Percentiles rank a stretch among this genome's conserved stretches.
phyloP scores from a whole-genome alignment of 1,140 invertebrate species.

The Drosophila prosaltans region DNA sequence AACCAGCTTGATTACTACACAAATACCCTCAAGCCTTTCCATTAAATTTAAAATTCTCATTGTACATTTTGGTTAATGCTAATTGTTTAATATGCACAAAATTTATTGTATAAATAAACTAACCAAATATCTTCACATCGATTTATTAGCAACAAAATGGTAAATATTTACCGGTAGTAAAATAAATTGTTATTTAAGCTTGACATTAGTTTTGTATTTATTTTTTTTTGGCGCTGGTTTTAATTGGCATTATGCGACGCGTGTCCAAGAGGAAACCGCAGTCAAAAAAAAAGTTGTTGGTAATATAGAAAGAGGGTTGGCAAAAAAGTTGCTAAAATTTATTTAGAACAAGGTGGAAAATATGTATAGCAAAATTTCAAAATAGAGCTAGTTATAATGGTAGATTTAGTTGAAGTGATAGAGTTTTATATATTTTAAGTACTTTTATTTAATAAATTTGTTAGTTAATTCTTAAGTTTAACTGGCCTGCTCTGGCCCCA shows the following conservation, averaged over 20 bases:
- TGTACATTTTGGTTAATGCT: neutral
- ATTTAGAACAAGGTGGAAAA: no score
- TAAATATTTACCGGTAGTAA: slow-evolving; percentile 16
- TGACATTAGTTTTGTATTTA: slow-evolving; percentile 25
- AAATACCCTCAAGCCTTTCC: slow-evolving; percentile 5
- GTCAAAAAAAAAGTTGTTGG: neutral
- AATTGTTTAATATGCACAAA: slow-evolving; percentile 3
- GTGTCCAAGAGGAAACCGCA: slow-evolving; percentile 39
- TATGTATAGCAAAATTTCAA: no score
- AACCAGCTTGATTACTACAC: neutral
- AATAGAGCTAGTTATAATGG: no score
- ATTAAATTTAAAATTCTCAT: slow-evolving; percentile 7
- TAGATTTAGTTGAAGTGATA: no score
- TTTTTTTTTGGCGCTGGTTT: slow-evolving; percentile 5
- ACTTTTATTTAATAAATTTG: no score
- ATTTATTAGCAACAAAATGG: slow-evolving; percentile 20
- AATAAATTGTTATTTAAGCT: slow-evolving; percentile 45
- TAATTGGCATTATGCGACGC: slow-evolving; percentile 50
- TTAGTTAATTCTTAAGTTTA: no score
- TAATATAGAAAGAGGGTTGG: slow-evolving; percentile 2
- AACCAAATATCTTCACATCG: neutral
- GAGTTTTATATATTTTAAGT: no score
- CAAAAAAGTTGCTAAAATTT: no score
- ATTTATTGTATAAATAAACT: slow-evolving; percentile 3
- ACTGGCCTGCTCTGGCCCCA: no score